Evolutionary conservation across 2,888 invertebrate species (phyloP), one percentile per base, ranked within the genome.

Genomic region (Philopedon plagiatum): DNA sequence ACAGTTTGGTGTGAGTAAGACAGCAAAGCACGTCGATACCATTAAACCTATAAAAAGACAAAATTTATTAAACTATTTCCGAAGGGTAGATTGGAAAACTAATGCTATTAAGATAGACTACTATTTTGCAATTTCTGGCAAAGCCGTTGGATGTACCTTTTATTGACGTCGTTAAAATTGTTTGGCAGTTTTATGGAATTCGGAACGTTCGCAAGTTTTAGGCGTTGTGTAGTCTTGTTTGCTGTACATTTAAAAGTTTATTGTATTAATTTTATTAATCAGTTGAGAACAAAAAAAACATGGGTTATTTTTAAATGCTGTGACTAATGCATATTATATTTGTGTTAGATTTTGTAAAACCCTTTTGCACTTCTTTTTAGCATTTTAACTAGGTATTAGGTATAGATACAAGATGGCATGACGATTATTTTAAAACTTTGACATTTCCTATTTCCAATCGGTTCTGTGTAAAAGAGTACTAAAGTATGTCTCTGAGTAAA

Each of bases 11-110:
- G 57, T 71, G 75, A 74, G 76, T 9, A 76, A 75, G 77, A 77
- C 56, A 70, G 75, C 60, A 29, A 46, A 54, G 60, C 62, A 57
- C 71, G 70, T 74, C 73, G 71, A 76, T 77, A 72, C 76, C 78
- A 81, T 81, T 79, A 80, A 78, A 78, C 77, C 79, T 78, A 81
- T 81, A 81, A 81, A 80, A 79, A 81, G 78, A 78, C 71, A 73
- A 80, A 75, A 78, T 80, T 81, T 81, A 81, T 81, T 78, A 78
- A 78, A 79, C 78, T 75, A 76, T 78, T 80, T 80, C 79, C 81
- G 79, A 81, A 81, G 80, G 77, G 73, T 71, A 78, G 78, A 81
- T 81, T 79, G 77, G 80, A 80, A 79, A 81, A 79, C 79, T 78
- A 79, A 78, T 75, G 71, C 77, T 76, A 79, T 81, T 75, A 80